Percentiles rank a stretch among this genome's conserved stretches.
phyloP scores from a whole-genome alignment of 37 sponge, comb jelly and placozoan genomes.

The Spongilla lacustris region DNA sequence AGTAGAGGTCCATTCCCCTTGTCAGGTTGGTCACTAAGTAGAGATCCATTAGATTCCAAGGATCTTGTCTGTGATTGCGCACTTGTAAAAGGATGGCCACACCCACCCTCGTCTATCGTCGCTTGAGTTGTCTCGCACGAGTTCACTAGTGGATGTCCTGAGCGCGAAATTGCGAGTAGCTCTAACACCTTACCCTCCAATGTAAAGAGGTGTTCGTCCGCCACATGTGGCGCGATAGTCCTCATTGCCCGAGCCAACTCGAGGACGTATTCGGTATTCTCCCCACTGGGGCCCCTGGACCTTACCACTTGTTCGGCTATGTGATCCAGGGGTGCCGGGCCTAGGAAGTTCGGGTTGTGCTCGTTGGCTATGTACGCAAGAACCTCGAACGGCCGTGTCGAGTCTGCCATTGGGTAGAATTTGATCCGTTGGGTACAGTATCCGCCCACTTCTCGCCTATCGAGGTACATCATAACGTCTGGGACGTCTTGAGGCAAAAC shows the following conservation, averaged over 20 bases:
- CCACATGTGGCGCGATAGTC: slow-evolving; percentile 24
- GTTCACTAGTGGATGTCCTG: neutral
- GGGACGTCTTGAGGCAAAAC: slow-evolving; percentile 53
- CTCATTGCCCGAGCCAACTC: slow-evolving; percentile 79
- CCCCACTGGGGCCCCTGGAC: slow-evolving; percentile 81
- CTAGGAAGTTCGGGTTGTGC: slow-evolving; percentile 81
- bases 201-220: slow-evolving; percentile 70
- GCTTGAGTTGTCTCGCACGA: neutral
- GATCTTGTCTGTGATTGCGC: neutral
- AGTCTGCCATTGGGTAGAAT: slow-evolving; percentile 64
- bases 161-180: slow-evolving; percentile 9
- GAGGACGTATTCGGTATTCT: slow-evolving; percentile 89
- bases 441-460: slow-evolving; percentile 84
- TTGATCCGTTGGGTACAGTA: slow-evolving; percentile 61
- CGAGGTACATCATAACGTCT: slow-evolving; percentile 69
- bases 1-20: neutral
- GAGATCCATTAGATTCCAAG: neutral
- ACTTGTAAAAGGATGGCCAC: neutral
- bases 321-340: slow-evolving; percentile 64
- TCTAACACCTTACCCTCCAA: slow-evolving; percentile 67
- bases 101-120: neutral
- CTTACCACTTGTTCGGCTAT: slow-evolving; percentile 74
- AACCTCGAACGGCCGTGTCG: slow-evolving; percentile 44
- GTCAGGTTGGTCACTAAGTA: neutral
- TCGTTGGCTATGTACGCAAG: slow-evolving; percentile 86